phyloP scores from a whole-genome alignment of 2,113 vertebrate genomes.

The Asarcornis scutulata region DNA sequence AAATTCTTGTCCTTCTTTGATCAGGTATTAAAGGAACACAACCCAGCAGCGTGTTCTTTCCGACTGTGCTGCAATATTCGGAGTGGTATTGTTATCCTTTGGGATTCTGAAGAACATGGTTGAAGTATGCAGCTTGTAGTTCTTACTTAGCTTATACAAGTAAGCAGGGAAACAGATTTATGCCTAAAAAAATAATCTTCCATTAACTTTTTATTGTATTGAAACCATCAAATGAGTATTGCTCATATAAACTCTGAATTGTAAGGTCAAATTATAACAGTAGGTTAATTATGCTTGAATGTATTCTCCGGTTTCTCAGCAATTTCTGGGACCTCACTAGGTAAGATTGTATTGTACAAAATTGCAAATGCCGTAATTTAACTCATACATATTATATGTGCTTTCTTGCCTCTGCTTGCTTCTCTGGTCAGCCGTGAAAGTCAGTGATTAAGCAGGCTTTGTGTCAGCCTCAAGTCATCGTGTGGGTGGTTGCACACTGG shows the following conservation, averaged over 20 bases:
- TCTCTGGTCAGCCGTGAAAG: constrained; percentile 47
- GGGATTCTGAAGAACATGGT: background rate
- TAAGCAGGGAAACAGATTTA: background rate
- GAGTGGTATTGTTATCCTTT: background rate
- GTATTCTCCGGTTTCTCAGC: background rate
- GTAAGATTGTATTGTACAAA: background rate
- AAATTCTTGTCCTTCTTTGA: background rate
- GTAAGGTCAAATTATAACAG: constrained; percentile 1
- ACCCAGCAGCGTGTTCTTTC: background rate
- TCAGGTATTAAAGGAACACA: background rate
- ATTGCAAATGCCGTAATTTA: constrained; percentile 38
- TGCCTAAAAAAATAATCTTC: background rate
- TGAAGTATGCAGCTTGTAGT: background rate
- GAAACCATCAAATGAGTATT: background rate
- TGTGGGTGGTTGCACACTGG: background rate
- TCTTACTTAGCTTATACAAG: background rate
- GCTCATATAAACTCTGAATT: background rate
- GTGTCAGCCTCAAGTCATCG: background rate
- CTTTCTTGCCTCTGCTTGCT: constrained; percentile 16
- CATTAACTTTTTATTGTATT: background rate
- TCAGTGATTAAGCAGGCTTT: background rate
- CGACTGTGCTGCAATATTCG: background rate
- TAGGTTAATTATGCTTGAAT: background rate
- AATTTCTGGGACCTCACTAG: background rate
- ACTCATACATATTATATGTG: constrained; percentile 10